Conservation (phyloP, 1,140 invertebrate species). For the Harpegnathos saltator region DNA sequence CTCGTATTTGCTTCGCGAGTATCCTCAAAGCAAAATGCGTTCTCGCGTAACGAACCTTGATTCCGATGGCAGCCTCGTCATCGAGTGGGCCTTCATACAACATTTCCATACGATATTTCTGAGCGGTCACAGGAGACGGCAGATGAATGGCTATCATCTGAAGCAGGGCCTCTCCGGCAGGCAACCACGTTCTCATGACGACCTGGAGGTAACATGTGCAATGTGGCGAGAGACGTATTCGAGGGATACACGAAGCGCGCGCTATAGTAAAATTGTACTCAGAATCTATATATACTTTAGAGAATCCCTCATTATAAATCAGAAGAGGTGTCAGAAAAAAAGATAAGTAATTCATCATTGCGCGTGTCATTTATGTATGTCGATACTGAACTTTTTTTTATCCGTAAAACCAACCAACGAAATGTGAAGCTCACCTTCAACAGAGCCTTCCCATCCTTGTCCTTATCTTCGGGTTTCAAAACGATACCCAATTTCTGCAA, state of each 20-base stretch:
- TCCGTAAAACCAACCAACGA: background rate
- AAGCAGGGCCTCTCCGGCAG: conserved; percentile 99
- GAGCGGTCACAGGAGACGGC: conserved; percentile 99
- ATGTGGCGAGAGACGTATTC: conserved; percentile 6
- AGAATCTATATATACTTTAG: conserved; percentile 45
- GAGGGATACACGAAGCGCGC: background rate
- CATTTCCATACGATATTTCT: conserved; percentile 99
- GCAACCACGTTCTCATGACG: conserved; percentile 99
- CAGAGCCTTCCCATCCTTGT: conserved; percentile 97
- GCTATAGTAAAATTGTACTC: conserved; percentile 46
- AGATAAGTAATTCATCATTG: conserved; percentile 80
- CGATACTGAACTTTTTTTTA: too few relatives aligned
- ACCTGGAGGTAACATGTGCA: conserved; percentile 86
- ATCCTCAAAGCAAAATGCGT: background rate
- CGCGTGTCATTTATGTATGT: too few relatives aligned
- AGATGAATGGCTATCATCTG: conserved; percentile 99
- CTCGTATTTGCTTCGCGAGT: background rate
- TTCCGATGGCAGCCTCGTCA: conserved; percentile 97
- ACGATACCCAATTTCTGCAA: conserved; percentile 96
- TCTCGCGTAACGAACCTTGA: conserved; percentile 87
- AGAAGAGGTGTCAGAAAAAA: conserved; percentile 85
- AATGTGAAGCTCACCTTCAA: conserved; percentile 88
- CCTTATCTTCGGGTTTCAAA: conserved; percentile 97
- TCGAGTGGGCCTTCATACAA: conserved; percentile 99
- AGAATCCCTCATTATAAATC: conserved; percentile 79